Base-by-base conservation (phyloP, 2,113 vertebrate genomes). In the Oceanites oceanicus region DNA sequence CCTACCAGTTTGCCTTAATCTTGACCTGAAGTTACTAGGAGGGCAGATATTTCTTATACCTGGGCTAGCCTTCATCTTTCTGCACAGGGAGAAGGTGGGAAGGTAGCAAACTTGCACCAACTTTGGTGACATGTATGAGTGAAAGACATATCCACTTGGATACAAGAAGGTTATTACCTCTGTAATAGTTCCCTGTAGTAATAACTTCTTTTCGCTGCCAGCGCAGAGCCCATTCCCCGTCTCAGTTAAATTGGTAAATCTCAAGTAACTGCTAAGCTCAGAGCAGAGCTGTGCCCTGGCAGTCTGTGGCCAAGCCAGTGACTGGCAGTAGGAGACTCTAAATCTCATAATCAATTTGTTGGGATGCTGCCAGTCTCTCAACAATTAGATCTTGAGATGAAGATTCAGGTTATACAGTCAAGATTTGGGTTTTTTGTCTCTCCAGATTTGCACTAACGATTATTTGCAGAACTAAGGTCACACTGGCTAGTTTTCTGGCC, bases 301-400 rank as follows among this genome's bases (percentile, higher is more conserved):
- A 92, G 58, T 8, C 58, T 67, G 77, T 55, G 70, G 50, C 62
- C 70, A 56, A 91, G 53, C 21, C 13, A 13, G 83, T n/a, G 83
- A 78, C 44, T 76, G 70, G 65, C 74, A 79, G 74, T 22, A 81
- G 70, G 59, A 94, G 81, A 86, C 42, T 97, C 94, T 86, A 94
- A 97, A 97, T 88, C 78, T 96, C 73, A 15, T 97, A 96, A 95
- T 97, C 21, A 53, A 72, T 96, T 93, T 92, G 76, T 95, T 96
- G 97, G 96, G 93, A 96, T 0, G 20, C 92, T 91, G 92, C 97
- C 97, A 97, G 95, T 94, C 81, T 76, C 68, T 96, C 95, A 92
- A 91, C 92, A 97, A 96, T 97, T 86, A 92, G 88, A 95, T 97
- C 93, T 93, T 40, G 67, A 96, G 87, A 95, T 94, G 91, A 93